These are phyloP conservation scores for Stercorarius parasiticus DNA, from an alignment of 2,113 vertebrate genomes.

Conservation along the genomic window DNA sequence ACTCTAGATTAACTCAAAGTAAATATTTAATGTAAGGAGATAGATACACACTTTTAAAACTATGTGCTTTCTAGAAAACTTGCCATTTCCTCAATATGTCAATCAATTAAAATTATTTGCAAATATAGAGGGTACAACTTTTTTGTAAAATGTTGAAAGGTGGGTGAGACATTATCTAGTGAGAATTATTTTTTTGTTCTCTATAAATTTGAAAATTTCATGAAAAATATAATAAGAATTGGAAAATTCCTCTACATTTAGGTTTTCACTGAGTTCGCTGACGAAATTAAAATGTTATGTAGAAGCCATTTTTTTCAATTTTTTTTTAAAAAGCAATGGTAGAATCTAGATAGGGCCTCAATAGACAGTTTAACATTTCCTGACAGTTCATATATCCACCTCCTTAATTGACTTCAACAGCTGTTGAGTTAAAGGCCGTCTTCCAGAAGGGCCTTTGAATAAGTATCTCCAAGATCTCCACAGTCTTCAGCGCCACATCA, in stretches of 20 bases:
- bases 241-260: not conserved
- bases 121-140: not conserved
- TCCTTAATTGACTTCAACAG: not conserved
- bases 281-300: not conserved
- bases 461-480: not conserved
- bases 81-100: not conserved
- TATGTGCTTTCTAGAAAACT: not conserved
- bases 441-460: not conserved
- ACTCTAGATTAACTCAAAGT: not conserved
- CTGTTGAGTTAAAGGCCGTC: not conserved
- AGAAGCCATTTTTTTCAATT: not conserved
- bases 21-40: not conserved
- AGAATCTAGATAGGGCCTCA: not conserved
- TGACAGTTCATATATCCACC: not conserved
- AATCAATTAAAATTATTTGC: not conserved
- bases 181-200: not conserved
- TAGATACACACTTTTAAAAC: not conserved
- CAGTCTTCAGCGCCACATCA: not conserved
- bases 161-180: rapidly evolving
- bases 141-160: not conserved
- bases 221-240: not conserved
- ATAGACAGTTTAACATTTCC: not conserved
- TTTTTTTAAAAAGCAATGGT: not conserved
- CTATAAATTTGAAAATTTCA: not conserved
- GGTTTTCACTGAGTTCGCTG: not conserved